phyloP scores from a whole-genome alignment of 1,140 invertebrate species.

The Drosophila obscura region DNA sequence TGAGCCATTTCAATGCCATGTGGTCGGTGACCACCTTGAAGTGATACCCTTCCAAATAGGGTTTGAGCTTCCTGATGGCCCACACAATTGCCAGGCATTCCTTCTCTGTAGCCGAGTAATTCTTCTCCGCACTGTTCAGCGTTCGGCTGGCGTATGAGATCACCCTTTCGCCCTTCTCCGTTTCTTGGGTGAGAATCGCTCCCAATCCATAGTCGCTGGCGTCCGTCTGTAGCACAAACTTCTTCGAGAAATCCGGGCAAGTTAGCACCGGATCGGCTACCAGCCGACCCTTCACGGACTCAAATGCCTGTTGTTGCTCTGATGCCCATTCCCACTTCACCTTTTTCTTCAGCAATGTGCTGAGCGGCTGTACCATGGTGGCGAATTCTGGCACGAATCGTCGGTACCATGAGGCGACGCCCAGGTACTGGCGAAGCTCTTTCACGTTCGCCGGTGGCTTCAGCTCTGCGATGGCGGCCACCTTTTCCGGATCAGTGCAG shows the following conservation, averaged over 20 bases:
- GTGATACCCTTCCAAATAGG: constrained; percentile 10
- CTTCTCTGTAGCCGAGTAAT: constrained; percentile 83
- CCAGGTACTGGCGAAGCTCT: too few species aligned
- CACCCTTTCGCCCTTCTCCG: constrained; percentile 30
- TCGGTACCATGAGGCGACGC: too few species aligned
- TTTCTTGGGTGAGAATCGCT: constrained; percentile 52
- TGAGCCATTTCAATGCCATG: constrained; percentile 6
- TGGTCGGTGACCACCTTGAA: constrained; percentile 22
- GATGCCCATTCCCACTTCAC: too few species aligned
- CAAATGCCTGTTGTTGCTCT: constrained; percentile 13
- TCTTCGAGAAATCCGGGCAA: constrained; percentile 12
- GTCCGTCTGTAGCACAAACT: constrained; percentile 35
- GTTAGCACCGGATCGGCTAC: constrained; percentile 11
- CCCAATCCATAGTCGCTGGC: constrained; percentile 64
- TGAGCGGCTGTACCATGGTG: too few species aligned
- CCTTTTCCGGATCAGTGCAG: too few species aligned
- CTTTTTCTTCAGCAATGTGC: too few species aligned
- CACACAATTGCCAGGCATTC: constrained; percentile 84
- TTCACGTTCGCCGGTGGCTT: too few species aligned
- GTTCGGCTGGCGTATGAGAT: constrained; percentile 81
- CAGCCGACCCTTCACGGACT: not conserved
- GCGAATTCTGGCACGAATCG: too few species aligned
- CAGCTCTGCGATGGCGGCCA: too few species aligned
- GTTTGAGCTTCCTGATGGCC: constrained; percentile 29
- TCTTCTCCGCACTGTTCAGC: constrained; percentile 82